Conservation (phyloP, 1,140 invertebrate species). For the Zophobas atratus region DNA sequence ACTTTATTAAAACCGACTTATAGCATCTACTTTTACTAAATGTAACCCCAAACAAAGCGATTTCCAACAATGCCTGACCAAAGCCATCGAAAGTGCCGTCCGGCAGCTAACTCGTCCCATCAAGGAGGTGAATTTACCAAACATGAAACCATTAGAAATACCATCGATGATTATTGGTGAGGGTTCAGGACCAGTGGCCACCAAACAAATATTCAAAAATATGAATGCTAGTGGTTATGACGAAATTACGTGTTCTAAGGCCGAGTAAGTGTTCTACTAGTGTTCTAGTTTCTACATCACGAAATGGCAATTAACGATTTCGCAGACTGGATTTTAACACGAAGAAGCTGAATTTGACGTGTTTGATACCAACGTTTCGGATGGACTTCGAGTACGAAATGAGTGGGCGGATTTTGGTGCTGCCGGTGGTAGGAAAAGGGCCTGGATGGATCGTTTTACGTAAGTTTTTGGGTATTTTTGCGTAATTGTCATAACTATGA, state of each 20-base stretch:
- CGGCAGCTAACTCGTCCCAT: constrained; percentile 67
- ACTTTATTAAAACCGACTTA: background rate
- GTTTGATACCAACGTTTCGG: constrained; percentile 61
- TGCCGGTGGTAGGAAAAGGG: constrained; percentile 72
- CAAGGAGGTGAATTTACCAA: constrained; percentile 67
- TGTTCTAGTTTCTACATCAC: background rate
- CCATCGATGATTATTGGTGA: constrained; percentile 72
- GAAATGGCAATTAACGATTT: constrained; percentile 4
- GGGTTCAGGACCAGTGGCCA: constrained; percentile 71
- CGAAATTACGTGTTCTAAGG: background rate
- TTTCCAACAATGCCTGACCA: constrained; percentile 53
- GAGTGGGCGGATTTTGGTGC: constrained; percentile 70
- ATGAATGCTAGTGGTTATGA: constrained; percentile 73
- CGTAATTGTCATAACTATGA: background rate
- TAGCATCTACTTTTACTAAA: constrained; percentile 2
- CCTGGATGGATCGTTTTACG: constrained; percentile 68
- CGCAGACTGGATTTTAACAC: constrained; percentile 63
- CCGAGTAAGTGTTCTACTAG: background rate
- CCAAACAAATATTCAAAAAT: constrained; percentile 74
- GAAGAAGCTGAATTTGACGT: constrained; percentile 59
- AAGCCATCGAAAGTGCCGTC: constrained; percentile 54
- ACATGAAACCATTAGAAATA: constrained; percentile 73
- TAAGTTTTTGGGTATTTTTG: constrained; percentile 58
- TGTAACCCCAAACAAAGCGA: constrained; percentile 8
- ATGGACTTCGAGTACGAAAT: constrained; percentile 69